phyloP scores from a whole-genome alignment of 2,888 invertebrate species.

The Macrosoma leucophasiata region DNA sequence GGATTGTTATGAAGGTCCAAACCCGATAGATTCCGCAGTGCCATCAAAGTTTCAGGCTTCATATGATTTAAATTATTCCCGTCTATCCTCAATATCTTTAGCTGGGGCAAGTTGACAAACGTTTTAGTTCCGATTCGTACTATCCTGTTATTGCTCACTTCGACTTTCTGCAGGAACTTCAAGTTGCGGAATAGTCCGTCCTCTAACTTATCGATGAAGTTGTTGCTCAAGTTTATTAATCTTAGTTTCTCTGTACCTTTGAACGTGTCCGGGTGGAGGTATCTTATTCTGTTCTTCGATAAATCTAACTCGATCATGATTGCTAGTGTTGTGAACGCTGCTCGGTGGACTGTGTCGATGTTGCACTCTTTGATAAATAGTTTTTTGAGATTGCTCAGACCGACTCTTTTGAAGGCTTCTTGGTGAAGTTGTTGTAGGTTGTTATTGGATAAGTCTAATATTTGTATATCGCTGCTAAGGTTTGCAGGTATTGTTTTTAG shows the following conservation, averaged over 20 bases:
- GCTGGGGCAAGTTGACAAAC: conserved; percentile 80
- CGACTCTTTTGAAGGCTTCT: conserved; percentile 81
- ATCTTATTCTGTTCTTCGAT: conserved; percentile 81
- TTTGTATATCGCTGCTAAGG: conserved; percentile 83
- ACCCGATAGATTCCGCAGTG: conserved; percentile 81
- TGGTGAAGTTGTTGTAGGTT: conserved; percentile 78
- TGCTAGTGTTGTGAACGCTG: conserved; percentile 83
- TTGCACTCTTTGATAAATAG: conserved; percentile 84
- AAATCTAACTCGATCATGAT: conserved; percentile 90
- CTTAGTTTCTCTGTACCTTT: conserved; percentile 82
- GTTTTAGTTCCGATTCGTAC: conserved; percentile 81
- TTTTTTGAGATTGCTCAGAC: conserved; percentile 88
- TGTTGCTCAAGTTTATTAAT: conserved; percentile 83
- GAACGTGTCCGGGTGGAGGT: conserved; percentile 83
- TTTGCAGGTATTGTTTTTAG: conserved; percentile 81
- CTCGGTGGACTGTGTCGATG: conserved; percentile 80
- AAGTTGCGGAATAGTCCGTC: conserved; percentile 85
- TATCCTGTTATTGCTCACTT: conserved; percentile 85
- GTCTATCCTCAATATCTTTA: conserved; percentile 82
- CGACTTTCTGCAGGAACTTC: conserved; percentile 84
- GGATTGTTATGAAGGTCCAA: conserved; percentile 87
- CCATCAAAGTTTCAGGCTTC: conserved; percentile 80
- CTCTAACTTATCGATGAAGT: conserved; percentile 83
- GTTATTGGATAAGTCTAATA: conserved; percentile 84
- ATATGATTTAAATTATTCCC: conserved; percentile 85